Conservation (phyloP, 2,797 vertebrate genomes). For the Aselliscus stoliczkanus region DNA sequence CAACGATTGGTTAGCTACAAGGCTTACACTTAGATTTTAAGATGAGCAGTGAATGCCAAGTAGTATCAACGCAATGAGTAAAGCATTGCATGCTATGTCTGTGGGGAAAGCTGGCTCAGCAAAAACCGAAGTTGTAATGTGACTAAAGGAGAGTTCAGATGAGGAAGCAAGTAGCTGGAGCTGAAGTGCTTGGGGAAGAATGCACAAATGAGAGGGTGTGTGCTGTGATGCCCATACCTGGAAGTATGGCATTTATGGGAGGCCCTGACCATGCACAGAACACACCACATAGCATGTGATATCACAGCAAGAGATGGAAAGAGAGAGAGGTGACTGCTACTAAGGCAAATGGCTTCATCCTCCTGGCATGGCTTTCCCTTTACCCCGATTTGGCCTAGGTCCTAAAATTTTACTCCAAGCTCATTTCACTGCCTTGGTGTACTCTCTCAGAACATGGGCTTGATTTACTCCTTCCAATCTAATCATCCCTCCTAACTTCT, state of each 20-base stretch:
- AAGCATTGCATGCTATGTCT: accelerated
- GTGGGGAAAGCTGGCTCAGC: neutral
- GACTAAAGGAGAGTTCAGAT: too few relatives aligned
- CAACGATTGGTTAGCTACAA: neutral
- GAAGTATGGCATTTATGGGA: accelerated
- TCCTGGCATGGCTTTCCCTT: neutral
- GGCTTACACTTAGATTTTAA: neutral
- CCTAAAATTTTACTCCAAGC: neutral
- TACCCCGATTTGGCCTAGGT: neutral
- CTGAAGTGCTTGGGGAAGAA: neutral
- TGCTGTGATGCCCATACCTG: too few relatives aligned
- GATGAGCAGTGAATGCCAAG: neutral
- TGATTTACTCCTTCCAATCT: neutral
- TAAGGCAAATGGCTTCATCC: neutral
- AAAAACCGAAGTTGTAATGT: neutral
- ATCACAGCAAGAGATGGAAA: neutral
- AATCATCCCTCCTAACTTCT: neutral
- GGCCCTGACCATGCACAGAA: accelerated
- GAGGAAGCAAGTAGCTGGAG: accelerated
- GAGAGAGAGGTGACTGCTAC: neutral
- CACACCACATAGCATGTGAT: accelerated
- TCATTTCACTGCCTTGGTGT: neutral
- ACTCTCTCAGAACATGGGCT: neutral
- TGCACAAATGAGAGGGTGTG: accelerated
- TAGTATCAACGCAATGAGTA: neutral